These are phyloP conservation scores for Drosophila kambysellisi DNA, from an alignment of 2,888 invertebrate genomes.

Conservation along the genomic window DNA sequence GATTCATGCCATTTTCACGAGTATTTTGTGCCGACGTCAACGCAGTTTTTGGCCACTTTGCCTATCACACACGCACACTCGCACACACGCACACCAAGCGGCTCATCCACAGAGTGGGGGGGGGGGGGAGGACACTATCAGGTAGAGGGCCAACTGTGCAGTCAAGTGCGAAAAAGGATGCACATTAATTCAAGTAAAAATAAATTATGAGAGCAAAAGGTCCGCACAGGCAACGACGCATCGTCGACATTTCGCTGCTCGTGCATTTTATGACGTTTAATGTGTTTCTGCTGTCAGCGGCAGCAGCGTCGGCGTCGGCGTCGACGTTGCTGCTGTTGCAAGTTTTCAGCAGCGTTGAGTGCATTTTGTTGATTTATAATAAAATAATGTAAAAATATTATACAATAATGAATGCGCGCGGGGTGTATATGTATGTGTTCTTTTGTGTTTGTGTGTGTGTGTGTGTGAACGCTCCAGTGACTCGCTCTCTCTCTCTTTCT, in stretches of 20 bases:
- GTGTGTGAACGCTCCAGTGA: background rate
- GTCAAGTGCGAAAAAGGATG: slow-evolving; percentile 79
- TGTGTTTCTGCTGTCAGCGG: slow-evolving; percentile 82
- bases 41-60: slow-evolving; percentile 64
- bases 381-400: slow-evolving; percentile 83
- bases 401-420: slow-evolving; percentile 79
- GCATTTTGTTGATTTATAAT: slow-evolving; percentile 83
- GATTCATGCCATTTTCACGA: slow-evolving; percentile 47
- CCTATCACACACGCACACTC: slow-evolving; percentile 43
- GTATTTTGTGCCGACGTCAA: slow-evolving; percentile 64
- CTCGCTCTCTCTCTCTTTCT: slow-evolving; percentile 1
- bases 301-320: slow-evolving; percentile 59
- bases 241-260: slow-evolving; percentile 72
- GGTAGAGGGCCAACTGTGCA: slow-evolving; percentile 75
- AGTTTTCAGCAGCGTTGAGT: slow-evolving; percentile 74
- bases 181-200: slow-evolving; percentile 82
- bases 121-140: slow-evolving; percentile 56
- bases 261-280: slow-evolving; percentile 82
- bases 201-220: slow-evolving; percentile 75
- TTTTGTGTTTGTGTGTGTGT: background rate
- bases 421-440: slow-evolving; percentile 22
- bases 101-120: background rate
- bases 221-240: slow-evolving; percentile 30
- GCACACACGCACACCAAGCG: slow-evolving; percentile 7
- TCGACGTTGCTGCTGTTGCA: slow-evolving; percentile 54